Conservation (phyloP, 2,113 vertebrate species). For the Semnornis frantzii region DNA sequence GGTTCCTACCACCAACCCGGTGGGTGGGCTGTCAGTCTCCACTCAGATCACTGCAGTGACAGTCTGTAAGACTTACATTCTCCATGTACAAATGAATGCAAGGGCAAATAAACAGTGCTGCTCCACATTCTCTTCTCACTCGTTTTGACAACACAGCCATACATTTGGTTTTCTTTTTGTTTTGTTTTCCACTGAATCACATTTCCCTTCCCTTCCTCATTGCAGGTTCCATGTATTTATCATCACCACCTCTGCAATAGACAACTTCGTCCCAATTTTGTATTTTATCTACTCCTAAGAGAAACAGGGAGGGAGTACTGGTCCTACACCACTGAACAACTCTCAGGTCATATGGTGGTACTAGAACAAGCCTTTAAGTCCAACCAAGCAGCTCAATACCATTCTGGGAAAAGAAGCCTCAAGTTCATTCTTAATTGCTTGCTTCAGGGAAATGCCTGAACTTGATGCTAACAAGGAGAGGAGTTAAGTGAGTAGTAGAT, state of each 20-base stretch:
- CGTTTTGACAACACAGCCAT: background rate
- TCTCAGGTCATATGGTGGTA: background rate
- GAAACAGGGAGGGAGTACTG: background rate
- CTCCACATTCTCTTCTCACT: background rate
- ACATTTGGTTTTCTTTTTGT: background rate
- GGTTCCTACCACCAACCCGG: background rate
- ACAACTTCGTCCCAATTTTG: background rate
- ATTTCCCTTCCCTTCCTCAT: background rate
- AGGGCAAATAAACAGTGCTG: background rate
- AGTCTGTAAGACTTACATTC: rapidly evolving
- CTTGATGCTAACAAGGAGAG: background rate
- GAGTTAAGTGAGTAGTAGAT: background rate
- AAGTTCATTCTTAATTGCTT: too few relatives aligned
- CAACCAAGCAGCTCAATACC: background rate
- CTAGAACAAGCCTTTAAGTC: background rate
- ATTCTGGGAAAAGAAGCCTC: slow-evolving; percentile 26
- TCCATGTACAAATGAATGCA: background rate
- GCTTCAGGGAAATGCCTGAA: too few relatives aligned
- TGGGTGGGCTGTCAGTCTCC: background rate
- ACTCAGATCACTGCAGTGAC: background rate
- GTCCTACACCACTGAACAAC: background rate
- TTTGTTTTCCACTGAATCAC: background rate
- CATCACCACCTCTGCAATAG: background rate
- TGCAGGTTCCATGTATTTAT: background rate
- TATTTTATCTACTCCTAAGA: background rate